A percentile compares a stretch with the other conserved stretches of the same genome.
phyloP scores from a whole-genome alignment of 2,797 vertebrate genomes.

The Alouatta caraya region DNA sequence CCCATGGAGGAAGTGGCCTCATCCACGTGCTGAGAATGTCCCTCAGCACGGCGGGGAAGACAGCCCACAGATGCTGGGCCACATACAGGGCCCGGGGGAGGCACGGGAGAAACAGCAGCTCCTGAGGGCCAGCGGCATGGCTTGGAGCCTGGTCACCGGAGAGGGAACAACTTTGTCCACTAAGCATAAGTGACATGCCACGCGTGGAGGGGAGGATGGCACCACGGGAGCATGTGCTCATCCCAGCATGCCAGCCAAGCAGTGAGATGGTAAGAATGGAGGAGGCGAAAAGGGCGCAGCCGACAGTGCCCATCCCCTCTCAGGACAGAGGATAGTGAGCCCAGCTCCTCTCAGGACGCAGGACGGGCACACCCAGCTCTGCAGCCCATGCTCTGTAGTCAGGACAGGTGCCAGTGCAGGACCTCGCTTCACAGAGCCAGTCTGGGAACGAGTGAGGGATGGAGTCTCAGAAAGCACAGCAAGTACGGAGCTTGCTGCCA shows the following conservation, averaged over 20 bases:
- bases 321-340: no score
- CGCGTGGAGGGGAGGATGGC: neutral
- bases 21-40: neutral
- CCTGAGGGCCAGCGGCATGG: no score
- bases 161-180: neutral
- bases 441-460: neutral
- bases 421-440: neutral
- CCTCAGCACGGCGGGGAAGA: neutral
- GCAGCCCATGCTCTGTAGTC: neutral
- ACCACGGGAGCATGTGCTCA: neutral
- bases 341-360: neutral
- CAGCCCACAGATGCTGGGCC: neutral
- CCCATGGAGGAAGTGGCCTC: neutral
- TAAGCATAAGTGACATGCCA: neutral
- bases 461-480: neutral
- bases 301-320: neutral
- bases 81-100: neutral
- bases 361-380: neutral
- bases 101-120: no score
- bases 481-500: no score
- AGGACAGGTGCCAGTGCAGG: neutral
- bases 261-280: neutral
- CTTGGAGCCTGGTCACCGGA: neutral
- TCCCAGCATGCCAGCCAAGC: neutral
- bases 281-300: neutral